Base-by-base conservation (phyloP, 2,888 invertebrate species). In the Ecliptopera silaceata region DNA sequence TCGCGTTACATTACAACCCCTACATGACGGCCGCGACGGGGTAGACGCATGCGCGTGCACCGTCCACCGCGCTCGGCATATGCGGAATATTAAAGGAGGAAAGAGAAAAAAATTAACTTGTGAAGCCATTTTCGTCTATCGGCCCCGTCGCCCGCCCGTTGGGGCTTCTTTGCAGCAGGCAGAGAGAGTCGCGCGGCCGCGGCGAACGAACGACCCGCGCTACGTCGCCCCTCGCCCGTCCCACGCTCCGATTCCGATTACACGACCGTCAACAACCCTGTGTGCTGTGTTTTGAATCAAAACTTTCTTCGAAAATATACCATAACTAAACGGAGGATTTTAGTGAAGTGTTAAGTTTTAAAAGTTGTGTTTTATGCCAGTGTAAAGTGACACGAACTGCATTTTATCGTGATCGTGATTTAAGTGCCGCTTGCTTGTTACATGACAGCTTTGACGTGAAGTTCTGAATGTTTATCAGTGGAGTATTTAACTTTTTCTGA, bases 81-180 rank as follows among this genome's bases (percentile, higher is more conserved):
- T 91, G 90, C 91, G 90, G 88, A 88, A 88, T 89, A 90, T 90
- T 90, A 90, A 88, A 90, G 91, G 84, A 91, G 86, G 91, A 91
- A 91, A 91, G 91, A 91, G 91, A 91, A 90, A 91, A 89, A 91
- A 90, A 89, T 89, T 89, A 85, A 90, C 88, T 91, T 88, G 90
- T 90, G 90, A 90, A 91, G 90, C 91, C 91, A 90, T 91, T 91
- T 91, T 89, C 89, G 90, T 90, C 86, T 87, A 86, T 86, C 86
- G 82, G 82, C 81, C 88, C 85, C 88, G 86, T 83, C 86, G 79
- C 83, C 49, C 82, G 84, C 82, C 79, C 70, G 80, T 82, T 47
- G 72, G 82, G 84, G 82, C 79, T 84, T 83, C 83, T 58, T 77
- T 65, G 77, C 72, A 79, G 77, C 82, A 79, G 77, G 72, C 86